These are phyloP conservation scores for Zapornia atra DNA, from an alignment of 2,113 vertebrate genomes.

Conservation along the genomic window DNA sequence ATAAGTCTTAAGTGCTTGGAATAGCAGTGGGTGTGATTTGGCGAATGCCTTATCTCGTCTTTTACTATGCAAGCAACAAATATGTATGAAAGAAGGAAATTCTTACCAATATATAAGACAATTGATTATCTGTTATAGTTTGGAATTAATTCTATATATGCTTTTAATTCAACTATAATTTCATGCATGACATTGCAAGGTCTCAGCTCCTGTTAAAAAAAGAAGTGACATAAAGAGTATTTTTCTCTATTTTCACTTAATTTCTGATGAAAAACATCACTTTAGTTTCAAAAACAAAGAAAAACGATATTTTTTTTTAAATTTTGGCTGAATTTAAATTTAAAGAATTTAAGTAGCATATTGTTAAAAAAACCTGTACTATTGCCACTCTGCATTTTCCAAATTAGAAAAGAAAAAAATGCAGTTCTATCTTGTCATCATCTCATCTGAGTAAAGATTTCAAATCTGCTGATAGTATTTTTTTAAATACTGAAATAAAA, in stretches of 20 bases:
- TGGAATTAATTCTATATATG: fast-evolving
- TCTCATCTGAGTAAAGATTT: neutral
- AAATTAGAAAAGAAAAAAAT: neutral
- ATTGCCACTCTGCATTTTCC: neutral
- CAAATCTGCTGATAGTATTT: neutral
- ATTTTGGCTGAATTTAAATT: neutral
- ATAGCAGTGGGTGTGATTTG: neutral
- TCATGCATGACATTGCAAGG: neutral
- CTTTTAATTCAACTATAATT: neutral
- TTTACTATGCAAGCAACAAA: neutral
- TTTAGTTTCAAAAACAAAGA: neutral
- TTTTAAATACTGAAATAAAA: neutral
- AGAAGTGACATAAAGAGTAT: neutral
- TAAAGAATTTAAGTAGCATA: neutral
- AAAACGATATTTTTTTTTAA: no score
- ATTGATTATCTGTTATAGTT: neutral
- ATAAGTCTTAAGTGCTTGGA: neutral
- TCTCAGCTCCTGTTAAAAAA: neutral
- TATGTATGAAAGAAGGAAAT: neutral
- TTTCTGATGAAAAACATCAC: neutral
- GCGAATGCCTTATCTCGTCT: neutral
- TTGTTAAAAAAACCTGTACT: neutral
- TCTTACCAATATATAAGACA: neutral
- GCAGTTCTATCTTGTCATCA: neutral
- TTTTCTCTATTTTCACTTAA: neutral